Percentiles rank a stretch among this genome's conserved stretches.
phyloP scores from a whole-genome alignment of 92 coral and sea anemone species.

The Zoanthus sansibaricus region DNA sequence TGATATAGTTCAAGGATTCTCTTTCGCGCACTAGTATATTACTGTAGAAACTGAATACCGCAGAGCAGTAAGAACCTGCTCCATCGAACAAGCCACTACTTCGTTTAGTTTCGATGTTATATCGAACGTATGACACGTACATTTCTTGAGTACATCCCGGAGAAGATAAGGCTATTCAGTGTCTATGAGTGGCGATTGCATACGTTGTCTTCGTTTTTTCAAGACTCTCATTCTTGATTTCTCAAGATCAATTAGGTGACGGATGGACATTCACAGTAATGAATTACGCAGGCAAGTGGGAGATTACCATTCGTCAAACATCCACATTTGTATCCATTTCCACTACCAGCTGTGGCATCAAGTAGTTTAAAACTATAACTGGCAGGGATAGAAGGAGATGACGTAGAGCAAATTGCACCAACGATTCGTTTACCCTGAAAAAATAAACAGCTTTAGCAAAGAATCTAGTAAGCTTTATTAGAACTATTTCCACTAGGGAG shows the following conservation, averaged over 20 bases:
- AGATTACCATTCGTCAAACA: not conserved
- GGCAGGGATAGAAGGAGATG: not conserved
- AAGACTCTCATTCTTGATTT: not conserved
- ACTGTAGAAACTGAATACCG: too few species aligned
- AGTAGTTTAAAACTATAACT: not conserved
- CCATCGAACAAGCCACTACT: too few species aligned
- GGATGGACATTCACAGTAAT: not conserved
- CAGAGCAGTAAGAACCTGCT: too few species aligned
- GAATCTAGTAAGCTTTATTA: too few species aligned
- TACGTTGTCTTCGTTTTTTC: not conserved
- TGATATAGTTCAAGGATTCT: too few species aligned
- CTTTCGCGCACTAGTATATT: too few species aligned
- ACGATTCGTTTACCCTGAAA: not conserved
- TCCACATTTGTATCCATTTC: not conserved
- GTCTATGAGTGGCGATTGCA: too few species aligned
- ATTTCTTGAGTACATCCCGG: too few species aligned
- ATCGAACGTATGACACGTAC: too few species aligned
- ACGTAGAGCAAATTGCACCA: not conserved
- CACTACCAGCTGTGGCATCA: not conserved
- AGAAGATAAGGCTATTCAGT: too few species aligned
- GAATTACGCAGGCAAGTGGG: not conserved
- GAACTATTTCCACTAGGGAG: too few species aligned
- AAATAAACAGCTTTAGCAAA: not conserved
- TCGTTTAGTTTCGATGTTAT: too few species aligned
- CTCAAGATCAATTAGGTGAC: not conserved